phyloP scores from a whole-genome alignment of 2,888 invertebrate genomes.

The Oasisia sp. region DNA sequence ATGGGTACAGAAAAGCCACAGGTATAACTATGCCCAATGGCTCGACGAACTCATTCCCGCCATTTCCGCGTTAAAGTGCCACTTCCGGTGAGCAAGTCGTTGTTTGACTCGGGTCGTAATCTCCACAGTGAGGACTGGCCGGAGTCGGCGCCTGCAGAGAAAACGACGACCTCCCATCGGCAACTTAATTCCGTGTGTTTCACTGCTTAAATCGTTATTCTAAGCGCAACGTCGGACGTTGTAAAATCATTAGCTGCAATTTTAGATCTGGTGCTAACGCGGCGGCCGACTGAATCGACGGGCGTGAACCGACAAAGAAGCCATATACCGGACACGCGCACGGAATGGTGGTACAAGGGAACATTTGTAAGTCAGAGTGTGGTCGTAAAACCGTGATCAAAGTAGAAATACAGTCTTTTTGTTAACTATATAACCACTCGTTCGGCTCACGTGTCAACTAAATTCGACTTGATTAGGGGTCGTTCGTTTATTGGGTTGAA shows the following conservation, averaged over 20 bases:
- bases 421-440: constrained; percentile 19
- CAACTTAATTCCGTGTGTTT: constrained; percentile 20
- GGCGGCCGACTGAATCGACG: constrained; percentile 6
- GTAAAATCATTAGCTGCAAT: constrained; percentile 24
- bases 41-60: constrained; percentile 19
- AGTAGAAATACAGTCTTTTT: constrained; percentile 21
- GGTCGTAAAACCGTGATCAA: constrained; percentile 25
- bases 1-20: background rate
- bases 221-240: constrained; percentile 20
- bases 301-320: constrained; percentile 23
- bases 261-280: constrained; percentile 21
- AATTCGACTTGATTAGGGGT: constrained; percentile 22
- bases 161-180: constrained; percentile 18
- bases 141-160: background rate
- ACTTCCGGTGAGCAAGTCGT: constrained; percentile 23
- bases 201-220: constrained; percentile 24
- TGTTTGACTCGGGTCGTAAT: constrained; percentile 19
- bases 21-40: background rate
- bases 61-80: constrained; percentile 19
- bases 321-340: constrained; percentile 13
- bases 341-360: constrained; percentile 20
- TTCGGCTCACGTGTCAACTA: constrained; percentile 18
- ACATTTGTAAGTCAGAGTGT: constrained; percentile 20
- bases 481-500: constrained; percentile 22
- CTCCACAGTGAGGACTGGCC: background rate